Evolutionary conservation across 2,888 invertebrate species (phyloP).

Genomic region (Metallyticus violacea): DNA sequence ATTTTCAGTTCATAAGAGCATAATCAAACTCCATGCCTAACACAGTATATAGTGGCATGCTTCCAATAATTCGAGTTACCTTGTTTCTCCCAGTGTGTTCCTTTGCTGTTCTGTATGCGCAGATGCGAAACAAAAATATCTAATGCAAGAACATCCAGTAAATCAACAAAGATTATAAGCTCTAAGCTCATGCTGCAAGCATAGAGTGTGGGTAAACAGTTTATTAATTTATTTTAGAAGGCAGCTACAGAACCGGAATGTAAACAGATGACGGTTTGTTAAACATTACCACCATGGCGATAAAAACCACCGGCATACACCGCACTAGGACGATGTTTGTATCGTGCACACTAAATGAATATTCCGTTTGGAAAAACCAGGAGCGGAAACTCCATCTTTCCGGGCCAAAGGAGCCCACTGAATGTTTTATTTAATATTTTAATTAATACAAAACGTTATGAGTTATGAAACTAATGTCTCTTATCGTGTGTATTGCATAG

Average conservation of each 20-base stretch:
- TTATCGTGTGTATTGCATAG: too few species aligned
- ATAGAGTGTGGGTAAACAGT: not conserved
- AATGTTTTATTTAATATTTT: not conserved
- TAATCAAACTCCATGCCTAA: too few species aligned
- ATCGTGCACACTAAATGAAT: not conserved
- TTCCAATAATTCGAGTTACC: too few species aligned
- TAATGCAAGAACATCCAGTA: not conserved
- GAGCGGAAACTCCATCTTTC: not conserved
- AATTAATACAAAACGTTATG: too few species aligned
- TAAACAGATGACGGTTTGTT: not conserved
- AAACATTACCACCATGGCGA: not conserved
- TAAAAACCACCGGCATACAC: not conserved
- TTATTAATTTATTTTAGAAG: not conserved
- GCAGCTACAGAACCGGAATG: not conserved
- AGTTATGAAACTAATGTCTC: too few species aligned
- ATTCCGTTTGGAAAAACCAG: not conserved
- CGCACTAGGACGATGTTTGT: too few species aligned
- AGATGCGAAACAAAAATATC: not conserved
- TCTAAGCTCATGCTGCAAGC: not conserved
- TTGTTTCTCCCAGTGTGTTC: not conserved
- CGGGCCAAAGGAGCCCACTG: not conserved
- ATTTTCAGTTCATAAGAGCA: too few species aligned
- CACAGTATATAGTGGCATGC: too few species aligned
- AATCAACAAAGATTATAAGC: not conserved
- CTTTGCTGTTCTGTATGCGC: not conserved